Conservation (phyloP, 2,888 invertebrate species). For the Diadromus collaris region DNA sequence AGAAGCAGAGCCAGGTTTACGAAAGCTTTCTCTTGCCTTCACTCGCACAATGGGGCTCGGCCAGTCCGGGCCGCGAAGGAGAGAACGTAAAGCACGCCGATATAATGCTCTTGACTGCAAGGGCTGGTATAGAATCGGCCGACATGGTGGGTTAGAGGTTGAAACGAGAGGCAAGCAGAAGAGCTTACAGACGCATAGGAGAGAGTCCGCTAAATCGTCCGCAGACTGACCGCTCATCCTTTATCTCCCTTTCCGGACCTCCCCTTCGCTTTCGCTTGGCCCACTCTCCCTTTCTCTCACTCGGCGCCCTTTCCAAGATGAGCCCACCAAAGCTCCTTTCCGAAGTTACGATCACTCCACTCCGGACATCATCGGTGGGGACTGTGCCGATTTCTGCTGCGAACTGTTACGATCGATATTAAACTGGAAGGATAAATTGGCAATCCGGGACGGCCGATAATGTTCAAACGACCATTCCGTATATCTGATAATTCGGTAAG, state of each 20-base stretch:
- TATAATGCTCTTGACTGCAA: constrained; percentile 43
- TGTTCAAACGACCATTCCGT: constrained; percentile 46
- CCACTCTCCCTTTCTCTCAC: constrained; percentile 25
- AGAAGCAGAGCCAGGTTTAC: constrained; percentile 37
- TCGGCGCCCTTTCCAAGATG: constrained; percentile 27
- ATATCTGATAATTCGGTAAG: constrained; percentile 72
- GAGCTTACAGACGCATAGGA: constrained; percentile 1
- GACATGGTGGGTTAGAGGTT: constrained; percentile 17
- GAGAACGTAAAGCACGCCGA: constrained; percentile 43
- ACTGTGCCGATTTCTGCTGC: neutral
- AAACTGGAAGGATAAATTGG: constrained; percentile 24
- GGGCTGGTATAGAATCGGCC: constrained; percentile 4
- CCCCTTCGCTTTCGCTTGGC: constrained; percentile 30
- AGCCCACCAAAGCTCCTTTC: constrained; percentile 13
- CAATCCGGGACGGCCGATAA: constrained; percentile 43
- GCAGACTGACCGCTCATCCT: constrained; percentile 59
- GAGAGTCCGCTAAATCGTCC: constrained; percentile 49
- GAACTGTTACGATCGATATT: neutral
- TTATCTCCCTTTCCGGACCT: constrained; percentile 41
- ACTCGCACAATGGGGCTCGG: constrained; percentile 46
- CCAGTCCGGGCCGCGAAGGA: constrained; percentile 2
- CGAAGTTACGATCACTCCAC: constrained; percentile 9
- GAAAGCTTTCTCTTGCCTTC: constrained; percentile 47
- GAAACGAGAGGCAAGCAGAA: constrained; percentile 16
- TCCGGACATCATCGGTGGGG: neutral